Base-by-base conservation (phyloP, 53 echinoderm and acorn worm genomes). In the Apostichopus leukothele region DNA sequence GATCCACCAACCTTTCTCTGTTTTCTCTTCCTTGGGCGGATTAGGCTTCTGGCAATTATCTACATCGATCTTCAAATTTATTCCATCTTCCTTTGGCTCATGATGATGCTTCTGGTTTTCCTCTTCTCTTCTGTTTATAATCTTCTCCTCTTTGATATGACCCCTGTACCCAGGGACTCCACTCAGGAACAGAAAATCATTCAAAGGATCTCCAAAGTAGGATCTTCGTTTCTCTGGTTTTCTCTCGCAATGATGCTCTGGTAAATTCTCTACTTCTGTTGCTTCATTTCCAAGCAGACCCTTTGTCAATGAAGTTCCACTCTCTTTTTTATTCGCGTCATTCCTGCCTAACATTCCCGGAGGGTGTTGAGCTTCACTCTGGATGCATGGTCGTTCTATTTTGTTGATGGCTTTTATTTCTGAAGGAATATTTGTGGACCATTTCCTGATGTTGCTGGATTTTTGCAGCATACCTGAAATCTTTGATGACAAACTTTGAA, bases 161-260 rank as follows among this genome's bases (percentile, higher is more conserved):
- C 22, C 18, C 51, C 20, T 25, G 25, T 81, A 59, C 12, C 81
- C 81, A 0, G 55, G 18, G 19, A 81, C 81, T 7, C 81, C 81
- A 54, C 19, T 81, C 2, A 81, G 81, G 59, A 81, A 81, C 7
- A 81, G 7, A 20, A 81, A 54, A 81, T 81, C 81, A 81, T 54
- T 81, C 23, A 81, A 51, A 54, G 54, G 81, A 55, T 81, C 81
- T n/a, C 59, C 55, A 57, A 81, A 59, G 3, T 55, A 81, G 3
- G 81, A 81, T 14, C 54, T 81, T 59, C 81, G 53, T 59, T 81
- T 81, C 25, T 21, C 22, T 2, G 81, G 81, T 57, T 81, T 81
- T 4, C 6, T 81, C 22, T 81, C 81, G 21, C 7, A 54, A 21
- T 14, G 21, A 22, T 19, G 7, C 53, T 8, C 60, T 54, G 20